Base-by-base conservation (phyloP, 2,797 vertebrate species). In the Acanthopagrus latus region DNA sequence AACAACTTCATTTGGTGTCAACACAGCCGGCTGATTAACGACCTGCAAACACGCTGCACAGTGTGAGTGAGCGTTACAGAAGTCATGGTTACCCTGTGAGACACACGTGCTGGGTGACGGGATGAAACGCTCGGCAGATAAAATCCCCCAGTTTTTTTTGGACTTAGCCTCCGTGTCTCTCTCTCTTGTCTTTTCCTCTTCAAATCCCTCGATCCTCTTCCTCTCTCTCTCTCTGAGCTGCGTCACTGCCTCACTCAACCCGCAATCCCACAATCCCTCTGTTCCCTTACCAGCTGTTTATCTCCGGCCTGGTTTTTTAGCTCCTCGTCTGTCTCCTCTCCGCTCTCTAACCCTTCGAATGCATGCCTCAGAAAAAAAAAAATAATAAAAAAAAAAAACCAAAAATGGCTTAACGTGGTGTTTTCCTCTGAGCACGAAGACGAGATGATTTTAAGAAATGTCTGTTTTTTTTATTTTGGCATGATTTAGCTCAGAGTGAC, bases 241-340 rank as follows among this genome's bases (percentile, higher is more conserved):
- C 10, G 17, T 57, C 68, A 33, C 48, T 1, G 25, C 44, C 16
- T 78, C 17, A 5, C 27, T 8, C 10, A 0, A 44, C 17, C 67
- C 7, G n/a, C 59, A 70, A 57, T 76, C 55, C 62, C 71, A 57
- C 59, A 59, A 74, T 84, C 81, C 81, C 41, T 67, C 54, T 58
- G 38, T 56, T 69, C 60, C 54, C 21, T 64, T 85, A 29, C 5
- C 65, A 68, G 72, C 73, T 23, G 48, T 64, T 85, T 46, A 21
- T 72, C 65, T 43, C 58, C 12, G 33, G 59, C 74, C 64, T 65
- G 0, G 0, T 69, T 71, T 69, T 71, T 67, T 33, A 16, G 46
- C 62, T 50, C 18, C 29, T 52, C 33, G 33, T 33, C 33, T 33
- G 33, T 33, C 33, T 74, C 33, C 46, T 57, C 33, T 60, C 47